Percentiles rank a stretch among this genome's conserved stretches.
Evolutionary conservation across 2,888 invertebrate species (phyloP).

Genomic region (Nemotelus pantherinus): DNA sequence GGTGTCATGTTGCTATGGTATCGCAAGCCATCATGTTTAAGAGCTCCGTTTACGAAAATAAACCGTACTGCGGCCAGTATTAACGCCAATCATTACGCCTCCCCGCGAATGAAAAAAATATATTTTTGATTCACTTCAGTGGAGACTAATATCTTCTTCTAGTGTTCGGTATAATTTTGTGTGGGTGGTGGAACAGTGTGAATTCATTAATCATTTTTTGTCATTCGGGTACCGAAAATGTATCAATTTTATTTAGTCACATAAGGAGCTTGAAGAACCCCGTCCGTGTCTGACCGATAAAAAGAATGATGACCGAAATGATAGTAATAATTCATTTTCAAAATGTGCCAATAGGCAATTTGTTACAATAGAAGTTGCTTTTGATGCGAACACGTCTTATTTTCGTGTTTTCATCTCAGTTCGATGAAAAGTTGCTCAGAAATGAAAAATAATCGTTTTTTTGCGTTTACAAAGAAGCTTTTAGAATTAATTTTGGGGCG

Average conservation of each 20-base stretch:
- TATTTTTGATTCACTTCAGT: slow-evolving; percentile 25
- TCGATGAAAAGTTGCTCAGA: background rate
- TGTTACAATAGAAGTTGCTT: background rate
- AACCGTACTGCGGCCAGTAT: slow-evolving; percentile 32
- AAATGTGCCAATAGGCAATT: background rate
- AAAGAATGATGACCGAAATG: slow-evolving; percentile 16
- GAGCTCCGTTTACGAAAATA: background rate
- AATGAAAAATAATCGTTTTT: background rate
- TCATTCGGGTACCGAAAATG: slow-evolving; percentile 22
- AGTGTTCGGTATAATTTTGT: background rate
- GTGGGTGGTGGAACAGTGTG: background rate
- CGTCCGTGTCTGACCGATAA: background rate
- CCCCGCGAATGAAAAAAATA: background rate
- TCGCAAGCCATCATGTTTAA: no score
- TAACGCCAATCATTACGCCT: slow-evolving; percentile 32
- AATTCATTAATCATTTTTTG: slow-evolving; percentile 36
- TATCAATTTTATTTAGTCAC: slow-evolving; percentile 13
- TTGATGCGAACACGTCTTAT: no score
- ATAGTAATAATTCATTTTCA: background rate
- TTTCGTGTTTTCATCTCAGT: background rate
- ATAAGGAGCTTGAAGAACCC: no score
- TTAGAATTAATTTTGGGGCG: no score
- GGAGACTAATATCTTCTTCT: slow-evolving; percentile 21
- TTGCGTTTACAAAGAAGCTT: no score
- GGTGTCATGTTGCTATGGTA: no score